Percentiles rank a stretch among this genome's conserved stretches.
These are phyloP conservation scores for Montipora cactus DNA, from an alignment of 64 coral and sea anemone species.

Conservation along the genomic window DNA sequence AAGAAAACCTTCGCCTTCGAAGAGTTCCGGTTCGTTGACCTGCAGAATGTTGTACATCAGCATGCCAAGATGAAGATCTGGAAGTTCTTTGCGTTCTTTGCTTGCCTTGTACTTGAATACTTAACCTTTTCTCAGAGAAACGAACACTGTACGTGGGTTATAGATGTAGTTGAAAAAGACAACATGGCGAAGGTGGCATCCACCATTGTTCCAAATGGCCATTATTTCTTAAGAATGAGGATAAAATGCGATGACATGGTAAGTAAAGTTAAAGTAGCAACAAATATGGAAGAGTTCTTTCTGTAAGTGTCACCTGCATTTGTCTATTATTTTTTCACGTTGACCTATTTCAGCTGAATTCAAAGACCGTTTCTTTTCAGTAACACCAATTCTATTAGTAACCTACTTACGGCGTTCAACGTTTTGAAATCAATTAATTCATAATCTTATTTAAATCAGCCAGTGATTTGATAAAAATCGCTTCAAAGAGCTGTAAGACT, in stretches of 20 bases:
- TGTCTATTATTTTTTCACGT: too few relatives aligned
- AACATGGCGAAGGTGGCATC: not conserved
- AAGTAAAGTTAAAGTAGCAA: not conserved
- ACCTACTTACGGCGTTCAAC: too few relatives aligned
- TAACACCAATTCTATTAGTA: too few relatives aligned
- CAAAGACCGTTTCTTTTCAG: too few relatives aligned
- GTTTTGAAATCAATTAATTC: too few relatives aligned
- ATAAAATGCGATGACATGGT: constrained; percentile 43
- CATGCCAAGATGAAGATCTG: constrained; percentile 11
- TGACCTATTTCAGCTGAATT: too few relatives aligned
- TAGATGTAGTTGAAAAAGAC: constrained; percentile 33
- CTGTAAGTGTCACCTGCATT: too few relatives aligned
- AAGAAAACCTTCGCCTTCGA: not conserved
- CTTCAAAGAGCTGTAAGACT: too few relatives aligned
- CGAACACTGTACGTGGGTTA: constrained; percentile 21
- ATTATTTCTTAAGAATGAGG: constrained; percentile 62
- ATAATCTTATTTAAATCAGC: too few relatives aligned
- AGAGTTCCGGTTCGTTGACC: not conserved
- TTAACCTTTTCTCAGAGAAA: not conserved
- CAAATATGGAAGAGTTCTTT: too few relatives aligned
- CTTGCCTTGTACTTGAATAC: not conserved
- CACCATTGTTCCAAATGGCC: constrained; percentile 24
- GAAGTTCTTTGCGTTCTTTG: not conserved
- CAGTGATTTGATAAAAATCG: too few relatives aligned
- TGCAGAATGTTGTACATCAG: not conserved